Conservation (phyloP, 1,140 invertebrate genomes). For the Pomacea maculata region DNA sequence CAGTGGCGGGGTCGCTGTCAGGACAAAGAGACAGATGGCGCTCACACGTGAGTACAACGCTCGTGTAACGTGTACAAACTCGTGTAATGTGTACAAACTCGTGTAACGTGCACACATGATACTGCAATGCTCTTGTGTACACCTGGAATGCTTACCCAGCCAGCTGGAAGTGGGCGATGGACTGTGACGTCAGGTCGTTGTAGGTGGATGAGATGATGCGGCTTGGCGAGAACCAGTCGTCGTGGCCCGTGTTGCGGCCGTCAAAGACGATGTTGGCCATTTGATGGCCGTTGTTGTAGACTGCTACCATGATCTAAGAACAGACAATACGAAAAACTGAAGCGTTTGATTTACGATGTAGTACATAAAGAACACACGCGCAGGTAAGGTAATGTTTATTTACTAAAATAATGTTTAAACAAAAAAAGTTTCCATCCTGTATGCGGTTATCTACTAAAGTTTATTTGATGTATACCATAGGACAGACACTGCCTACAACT, state of each 20-base stretch:
- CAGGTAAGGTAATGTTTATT: too few species aligned
- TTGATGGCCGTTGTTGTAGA: constrained; percentile 47
- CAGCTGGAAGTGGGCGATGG: constrained; percentile 43
- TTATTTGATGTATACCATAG: neutral
- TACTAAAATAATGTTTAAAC: too few species aligned
- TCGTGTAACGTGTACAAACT: too few species aligned
- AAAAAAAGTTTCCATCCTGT: too few species aligned
- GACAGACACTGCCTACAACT: neutral
- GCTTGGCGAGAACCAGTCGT: constrained; percentile 39
- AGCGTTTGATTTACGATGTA: neutral
- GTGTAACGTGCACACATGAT: too few species aligned
- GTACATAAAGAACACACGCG: too few species aligned
- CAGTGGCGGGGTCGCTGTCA: constrained; percentile 38
- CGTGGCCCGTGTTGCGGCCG: constrained; percentile 39
- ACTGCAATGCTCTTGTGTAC: neutral
- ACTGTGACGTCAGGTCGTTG: constrained; percentile 42
- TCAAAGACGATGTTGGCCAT: constrained; percentile 44
- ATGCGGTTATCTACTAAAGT: too few species aligned
- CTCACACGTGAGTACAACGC: too few species aligned
- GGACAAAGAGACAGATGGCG: neutral
- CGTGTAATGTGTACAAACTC: neutral
- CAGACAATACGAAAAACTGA: neutral
- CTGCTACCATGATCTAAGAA: constrained; percentile 41
- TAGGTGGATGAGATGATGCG: constrained; percentile 46
- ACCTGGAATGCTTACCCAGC: constrained; percentile 31